These are phyloP conservation scores for Drosophila tropicalis DNA, from an alignment of 1,140 invertebrate genomes.

Conservation along the genomic window DNA sequence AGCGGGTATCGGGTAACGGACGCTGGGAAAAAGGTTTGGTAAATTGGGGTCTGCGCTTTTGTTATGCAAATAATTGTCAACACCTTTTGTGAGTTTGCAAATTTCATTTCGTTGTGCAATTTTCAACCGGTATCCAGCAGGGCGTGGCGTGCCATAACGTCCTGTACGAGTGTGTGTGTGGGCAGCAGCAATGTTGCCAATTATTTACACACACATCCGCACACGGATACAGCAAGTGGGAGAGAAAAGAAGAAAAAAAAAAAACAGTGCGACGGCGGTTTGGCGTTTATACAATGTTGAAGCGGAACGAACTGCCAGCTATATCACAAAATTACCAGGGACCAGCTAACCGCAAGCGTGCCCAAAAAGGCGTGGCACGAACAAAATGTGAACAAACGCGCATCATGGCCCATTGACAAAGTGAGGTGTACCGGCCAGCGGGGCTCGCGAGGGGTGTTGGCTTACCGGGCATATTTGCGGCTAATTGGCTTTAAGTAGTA, in stretches of 20 bases:
- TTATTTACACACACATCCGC: constrained; percentile 62
- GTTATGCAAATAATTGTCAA: constrained; percentile 77
- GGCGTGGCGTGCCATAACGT: constrained; percentile 37
- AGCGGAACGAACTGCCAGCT: constrained; percentile 38
- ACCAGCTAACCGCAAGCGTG: constrained; percentile 66
- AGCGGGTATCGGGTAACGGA: background rate
- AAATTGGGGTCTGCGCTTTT: constrained; percentile 55
- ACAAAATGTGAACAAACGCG: constrained; percentile 70
- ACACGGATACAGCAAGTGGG: constrained; percentile 1
- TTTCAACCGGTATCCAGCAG: constrained; percentile 55
- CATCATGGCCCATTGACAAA: constrained; percentile 74
- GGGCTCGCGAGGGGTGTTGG: constrained; percentile 4
- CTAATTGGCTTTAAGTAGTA: constrained; percentile 80
- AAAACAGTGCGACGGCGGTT: constrained; percentile 20
- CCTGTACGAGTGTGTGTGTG: constrained; percentile 44
- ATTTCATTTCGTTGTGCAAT: constrained; percentile 67
- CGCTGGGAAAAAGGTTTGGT: background rate
- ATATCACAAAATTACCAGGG: constrained; percentile 62
- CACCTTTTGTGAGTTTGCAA: constrained; percentile 73
- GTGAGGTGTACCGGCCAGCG: background rate
- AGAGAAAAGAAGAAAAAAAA: background rate
- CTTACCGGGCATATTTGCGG: constrained; percentile 79
- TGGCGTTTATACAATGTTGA: constrained; percentile 50
- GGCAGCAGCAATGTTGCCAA: constrained; percentile 67
- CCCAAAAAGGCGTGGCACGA: constrained; percentile 60